phyloP scores from a whole-genome alignment of 2,797 vertebrate genomes.

The Cryptoblepharus egeriae region DNA sequence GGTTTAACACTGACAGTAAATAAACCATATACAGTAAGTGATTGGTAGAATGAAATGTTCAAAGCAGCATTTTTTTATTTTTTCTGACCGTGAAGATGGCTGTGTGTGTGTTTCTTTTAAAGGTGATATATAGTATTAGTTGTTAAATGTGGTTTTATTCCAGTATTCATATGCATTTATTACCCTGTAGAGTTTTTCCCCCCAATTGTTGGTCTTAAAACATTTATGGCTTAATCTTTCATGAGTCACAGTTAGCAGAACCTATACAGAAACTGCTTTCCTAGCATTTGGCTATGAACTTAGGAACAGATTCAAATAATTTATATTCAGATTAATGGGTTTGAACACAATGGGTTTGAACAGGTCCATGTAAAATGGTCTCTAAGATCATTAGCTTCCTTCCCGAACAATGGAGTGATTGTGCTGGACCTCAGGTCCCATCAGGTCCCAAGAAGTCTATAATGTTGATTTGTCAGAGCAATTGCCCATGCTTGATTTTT shows the following conservation, averaged over 20 bases:
- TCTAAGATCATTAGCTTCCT: not conserved
- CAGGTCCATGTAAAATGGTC: not conserved
- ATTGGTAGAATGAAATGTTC: no score
- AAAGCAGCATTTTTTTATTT: not conserved
- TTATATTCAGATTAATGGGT: not conserved
- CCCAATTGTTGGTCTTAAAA: not conserved
- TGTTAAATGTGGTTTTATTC: not conserved
- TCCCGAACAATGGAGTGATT: not conserved
- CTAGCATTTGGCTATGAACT: not conserved
- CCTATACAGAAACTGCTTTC: not conserved
- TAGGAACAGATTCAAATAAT: not conserved
- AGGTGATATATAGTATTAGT: not conserved
- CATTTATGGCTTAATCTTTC: conserved; percentile 8
- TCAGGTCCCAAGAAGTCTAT: no score
- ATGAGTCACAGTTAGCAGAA: not conserved
- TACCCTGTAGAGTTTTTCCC: not conserved
- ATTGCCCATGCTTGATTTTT: no score
- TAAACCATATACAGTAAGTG: no score
- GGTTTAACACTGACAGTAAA: no score
- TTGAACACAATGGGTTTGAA: not conserved
- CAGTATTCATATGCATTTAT: not conserved
- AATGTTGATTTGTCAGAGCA: no score
- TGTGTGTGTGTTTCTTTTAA: not conserved
- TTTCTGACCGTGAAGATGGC: not conserved
- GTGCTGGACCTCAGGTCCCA: no score